Evolutionary conservation across 2,888 invertebrate species (phyloP).

Genomic region (Hermaeophaga mercurialis): DNA sequence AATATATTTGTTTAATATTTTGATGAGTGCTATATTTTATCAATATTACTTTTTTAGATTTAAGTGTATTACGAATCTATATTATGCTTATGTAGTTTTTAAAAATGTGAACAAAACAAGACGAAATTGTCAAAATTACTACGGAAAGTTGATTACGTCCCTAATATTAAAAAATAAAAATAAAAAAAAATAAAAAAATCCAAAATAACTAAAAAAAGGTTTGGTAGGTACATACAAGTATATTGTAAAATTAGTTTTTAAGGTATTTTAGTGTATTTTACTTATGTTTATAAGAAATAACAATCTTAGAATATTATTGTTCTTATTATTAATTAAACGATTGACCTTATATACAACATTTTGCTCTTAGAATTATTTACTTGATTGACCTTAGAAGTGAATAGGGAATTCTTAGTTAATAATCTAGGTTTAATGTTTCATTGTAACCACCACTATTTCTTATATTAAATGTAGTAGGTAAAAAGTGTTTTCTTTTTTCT

Average conservation of each 20-base stretch:
- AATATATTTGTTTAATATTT: neutral
- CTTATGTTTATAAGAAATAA: slow-evolving; percentile 4
- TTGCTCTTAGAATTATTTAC: no score
- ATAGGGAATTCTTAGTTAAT: slow-evolving; percentile 8
- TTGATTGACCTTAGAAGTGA: no score
- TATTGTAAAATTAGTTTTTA: slow-evolving; percentile 7
- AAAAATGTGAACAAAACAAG: slow-evolving; percentile 32
- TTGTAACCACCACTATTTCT: slow-evolving; percentile 12
- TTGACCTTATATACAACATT: no score
- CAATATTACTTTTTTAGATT: slow-evolving; percentile 21
- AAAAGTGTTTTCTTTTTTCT: no score
- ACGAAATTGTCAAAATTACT: slow-evolving; percentile 30
- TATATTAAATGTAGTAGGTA: slow-evolving; percentile 7
- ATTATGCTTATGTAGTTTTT: slow-evolving; percentile 23
- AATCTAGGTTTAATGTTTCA: slow-evolving; percentile 11
- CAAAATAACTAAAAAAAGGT: slow-evolving; percentile 1
- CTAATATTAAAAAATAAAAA: slow-evolving; percentile 14
- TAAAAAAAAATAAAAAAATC: slow-evolving; percentile 7
- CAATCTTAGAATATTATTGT: slow-evolving; percentile 5
- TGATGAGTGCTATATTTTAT: slow-evolving; percentile 4
- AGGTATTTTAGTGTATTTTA: neutral
- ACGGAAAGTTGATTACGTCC: slow-evolving; percentile 33
- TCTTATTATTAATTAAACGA: slow-evolving; percentile 1
- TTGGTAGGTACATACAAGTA: neutral
- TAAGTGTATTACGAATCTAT: slow-evolving; percentile 18